These are phyloP conservation scores for Sclerurus mexicanus DNA, from an alignment of 2,113 vertebrate genomes.

Conservation along the genomic window DNA sequence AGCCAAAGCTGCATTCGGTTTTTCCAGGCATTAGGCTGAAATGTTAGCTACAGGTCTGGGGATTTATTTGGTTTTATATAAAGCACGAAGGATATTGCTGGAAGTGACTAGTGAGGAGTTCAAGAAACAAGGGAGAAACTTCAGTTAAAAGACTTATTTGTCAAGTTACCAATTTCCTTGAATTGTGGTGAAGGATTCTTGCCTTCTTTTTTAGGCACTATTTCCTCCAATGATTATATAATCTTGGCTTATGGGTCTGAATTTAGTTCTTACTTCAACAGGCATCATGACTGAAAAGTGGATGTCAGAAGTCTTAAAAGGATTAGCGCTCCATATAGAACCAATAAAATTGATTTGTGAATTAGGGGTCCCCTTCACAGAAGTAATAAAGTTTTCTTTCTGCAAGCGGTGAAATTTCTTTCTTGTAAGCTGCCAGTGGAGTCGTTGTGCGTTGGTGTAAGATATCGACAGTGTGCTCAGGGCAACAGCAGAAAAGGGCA, in stretches of 20 bases:
- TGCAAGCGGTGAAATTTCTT: constrained; percentile 1
- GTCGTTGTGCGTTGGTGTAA: background rate
- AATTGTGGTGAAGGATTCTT: background rate
- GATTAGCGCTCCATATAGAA: constrained; percentile 32
- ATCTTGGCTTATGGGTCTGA: background rate
- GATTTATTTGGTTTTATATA: background rate
- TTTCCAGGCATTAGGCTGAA: background rate
- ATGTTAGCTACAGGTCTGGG: background rate
- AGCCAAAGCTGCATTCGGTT: background rate
- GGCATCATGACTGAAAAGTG: background rate
- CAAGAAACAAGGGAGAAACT: background rate
- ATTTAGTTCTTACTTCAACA: background rate
- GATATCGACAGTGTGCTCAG: background rate
- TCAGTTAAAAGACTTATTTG: background rate
- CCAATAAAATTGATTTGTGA: constrained; percentile 56
- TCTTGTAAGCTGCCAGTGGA: background rate
- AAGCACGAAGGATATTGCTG: background rate
- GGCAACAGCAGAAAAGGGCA: background rate
- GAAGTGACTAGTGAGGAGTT: background rate
- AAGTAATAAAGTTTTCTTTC: constrained; percentile 21
- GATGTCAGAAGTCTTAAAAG: constrained; percentile 7
- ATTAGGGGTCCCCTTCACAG: constrained; percentile 24
- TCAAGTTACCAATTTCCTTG: background rate
- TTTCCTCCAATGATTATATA: background rate
- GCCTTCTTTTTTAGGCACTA: background rate